phyloP scores from a whole-genome alignment of 2,888 invertebrate genomes.

The Unio delphinus region DNA sequence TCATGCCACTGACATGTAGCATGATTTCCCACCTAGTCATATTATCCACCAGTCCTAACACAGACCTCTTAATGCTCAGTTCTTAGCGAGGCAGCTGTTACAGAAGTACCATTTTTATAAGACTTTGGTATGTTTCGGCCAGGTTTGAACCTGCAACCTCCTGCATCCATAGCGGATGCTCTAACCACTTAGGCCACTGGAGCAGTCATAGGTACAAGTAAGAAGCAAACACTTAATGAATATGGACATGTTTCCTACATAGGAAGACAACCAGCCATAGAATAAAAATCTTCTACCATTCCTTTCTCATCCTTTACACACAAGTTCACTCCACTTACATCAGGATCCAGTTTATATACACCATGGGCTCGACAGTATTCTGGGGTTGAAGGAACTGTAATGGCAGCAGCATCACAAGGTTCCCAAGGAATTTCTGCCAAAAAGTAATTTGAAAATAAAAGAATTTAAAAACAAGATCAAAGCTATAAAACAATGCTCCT shows the following conservation, averaged over 20 bases:
- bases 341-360: constrained; percentile 65
- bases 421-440: constrained; percentile 50
- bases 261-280: neutral
- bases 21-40: no score
- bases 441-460: neutral
- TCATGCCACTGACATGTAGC: no score
- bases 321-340: constrained; percentile 42
- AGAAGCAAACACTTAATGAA: neutral
- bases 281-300: constrained; percentile 4
- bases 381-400: constrained; percentile 65
- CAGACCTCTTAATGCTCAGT: no score
- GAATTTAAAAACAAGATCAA: no score
- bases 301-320: neutral
- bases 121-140: no score
- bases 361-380: constrained; percentile 71
- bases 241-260: neutral
- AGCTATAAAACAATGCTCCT: no score
- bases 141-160: no score
- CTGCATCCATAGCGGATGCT: no score
- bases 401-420: constrained; percentile 65
- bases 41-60: no score
- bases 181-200: no score
- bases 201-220: neutral
- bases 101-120: no score
- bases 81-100: no score